These are phyloP conservation scores for Muschampia plurimacula DNA, from an alignment of 2,888 invertebrate genomes.

Conservation along the genomic window DNA sequence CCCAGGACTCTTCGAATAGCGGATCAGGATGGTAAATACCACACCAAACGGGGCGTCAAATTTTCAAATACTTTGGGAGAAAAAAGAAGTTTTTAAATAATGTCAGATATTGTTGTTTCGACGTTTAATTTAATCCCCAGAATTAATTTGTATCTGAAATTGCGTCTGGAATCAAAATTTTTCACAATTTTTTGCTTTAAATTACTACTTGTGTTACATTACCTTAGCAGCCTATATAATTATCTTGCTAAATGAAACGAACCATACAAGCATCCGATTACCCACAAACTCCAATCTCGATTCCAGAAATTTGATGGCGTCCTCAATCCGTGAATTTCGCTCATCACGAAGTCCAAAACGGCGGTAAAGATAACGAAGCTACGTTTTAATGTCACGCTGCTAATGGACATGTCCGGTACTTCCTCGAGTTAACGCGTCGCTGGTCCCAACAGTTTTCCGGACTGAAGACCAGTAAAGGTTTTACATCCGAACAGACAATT, in stretches of 20 bases:
- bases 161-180: too few relatives aligned
- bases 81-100: too few relatives aligned
- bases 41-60: too few relatives aligned
- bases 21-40: too few relatives aligned
- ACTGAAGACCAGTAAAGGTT: constrained; percentile 45
- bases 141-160: too few relatives aligned
- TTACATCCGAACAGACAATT: not conserved
- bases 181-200: too few relatives aligned
- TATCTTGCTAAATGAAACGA: not conserved
- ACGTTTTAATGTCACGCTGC: constrained; percentile 49
- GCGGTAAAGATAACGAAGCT: constrained; percentile 51
- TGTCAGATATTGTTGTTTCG: too few relatives aligned
- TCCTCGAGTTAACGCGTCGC: constrained; percentile 46
- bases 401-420: constrained; percentile 52
- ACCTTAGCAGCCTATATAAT: not conserved
- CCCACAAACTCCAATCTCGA: not conserved
- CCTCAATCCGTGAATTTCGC: constrained; percentile 27
- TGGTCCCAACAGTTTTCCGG: constrained; percentile 47
- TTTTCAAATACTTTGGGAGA: too few relatives aligned
- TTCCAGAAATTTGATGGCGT: not conserved
- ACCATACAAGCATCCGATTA: not conserved
- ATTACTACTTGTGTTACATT: too few relatives aligned
- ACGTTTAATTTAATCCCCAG: too few relatives aligned
- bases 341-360: constrained; percentile 13
- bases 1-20: too few relatives aligned